Evolutionary conservation across 2,797 vertebrate species (phyloP).

Genomic region (Atherinosoma microstoma): DNA sequence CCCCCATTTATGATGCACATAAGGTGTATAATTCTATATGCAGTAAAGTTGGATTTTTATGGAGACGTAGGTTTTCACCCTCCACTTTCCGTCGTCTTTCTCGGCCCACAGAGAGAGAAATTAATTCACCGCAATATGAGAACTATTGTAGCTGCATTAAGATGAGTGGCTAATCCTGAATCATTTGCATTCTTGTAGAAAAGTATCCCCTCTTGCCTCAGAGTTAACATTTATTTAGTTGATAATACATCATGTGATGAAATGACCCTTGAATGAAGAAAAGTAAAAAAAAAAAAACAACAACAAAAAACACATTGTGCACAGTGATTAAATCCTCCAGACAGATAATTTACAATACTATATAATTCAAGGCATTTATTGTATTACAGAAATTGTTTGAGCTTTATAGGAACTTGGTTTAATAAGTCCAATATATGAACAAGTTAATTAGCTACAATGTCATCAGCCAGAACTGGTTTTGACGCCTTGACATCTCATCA

Average conservation of each 20-base stretch:
- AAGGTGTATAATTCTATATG: slow-evolving; percentile 83
- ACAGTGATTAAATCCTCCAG: neutral
- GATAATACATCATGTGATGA: slow-evolving; percentile 17
- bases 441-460: slow-evolving; percentile 24
- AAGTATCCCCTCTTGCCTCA: slow-evolving; percentile 20
- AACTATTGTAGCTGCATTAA: slow-evolving; percentile 53
- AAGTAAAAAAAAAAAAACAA: neutral
- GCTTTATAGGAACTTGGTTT: slow-evolving; percentile 29
- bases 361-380: neutral
- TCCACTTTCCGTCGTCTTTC: slow-evolving; percentile 32
- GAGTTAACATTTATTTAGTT: slow-evolving; percentile 14
- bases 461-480: slow-evolving; percentile 31
- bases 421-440: slow-evolving; percentile 23
- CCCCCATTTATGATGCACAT: slow-evolving; percentile 83
- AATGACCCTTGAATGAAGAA: slow-evolving; percentile 3
- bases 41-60: slow-evolving; percentile 81
- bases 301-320: neutral
- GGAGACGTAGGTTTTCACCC: slow-evolving; percentile 66
- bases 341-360: neutral
- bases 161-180: slow-evolving; percentile 49
- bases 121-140: slow-evolving; percentile 50
- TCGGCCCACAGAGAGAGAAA: slow-evolving; percentile 46
- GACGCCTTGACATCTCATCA: slow-evolving; percentile 44
- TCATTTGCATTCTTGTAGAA: slow-evolving; percentile 38
- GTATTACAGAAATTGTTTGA: neutral